These are phyloP conservation scores for Drosophila pruinosa DNA, from an alignment of 1,140 invertebrate genomes.

Conservation along the genomic window DNA sequence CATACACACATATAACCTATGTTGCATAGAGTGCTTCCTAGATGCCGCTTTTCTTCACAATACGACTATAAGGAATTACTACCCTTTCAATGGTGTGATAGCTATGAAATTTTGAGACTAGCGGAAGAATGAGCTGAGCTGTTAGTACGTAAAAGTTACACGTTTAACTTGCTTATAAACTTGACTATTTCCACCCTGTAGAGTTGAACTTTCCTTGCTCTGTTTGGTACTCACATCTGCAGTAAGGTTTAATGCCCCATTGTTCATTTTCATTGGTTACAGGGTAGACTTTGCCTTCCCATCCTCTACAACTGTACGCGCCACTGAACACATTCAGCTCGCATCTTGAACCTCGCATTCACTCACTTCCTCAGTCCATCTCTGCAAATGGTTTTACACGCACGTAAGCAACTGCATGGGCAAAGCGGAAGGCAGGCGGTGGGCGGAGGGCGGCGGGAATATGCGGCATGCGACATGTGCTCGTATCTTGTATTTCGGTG, in stretches of 20 bases:
- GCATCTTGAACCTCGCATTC: slow-evolving; percentile 36
- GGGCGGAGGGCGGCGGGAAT: not conserved
- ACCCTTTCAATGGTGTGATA: not conserved
- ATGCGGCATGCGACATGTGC: slow-evolving; percentile 25
- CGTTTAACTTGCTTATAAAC: not conserved
- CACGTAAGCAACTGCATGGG: slow-evolving; percentile 11
- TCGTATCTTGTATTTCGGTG: slow-evolving; percentile 29
- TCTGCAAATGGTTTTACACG: slow-evolving; percentile 57
- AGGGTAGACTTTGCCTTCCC: not conserved
- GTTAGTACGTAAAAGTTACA: not conserved
- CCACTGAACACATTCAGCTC: slow-evolving; percentile 20
- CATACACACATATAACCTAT: too few relatives aligned
- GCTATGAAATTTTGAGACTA: too few relatives aligned
- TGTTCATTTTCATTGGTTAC: not conserved
- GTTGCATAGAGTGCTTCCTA: too few relatives aligned
- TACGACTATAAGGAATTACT: too few relatives aligned
- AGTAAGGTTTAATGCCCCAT: not conserved
- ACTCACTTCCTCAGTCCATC: not conserved
- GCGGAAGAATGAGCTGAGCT: not conserved
- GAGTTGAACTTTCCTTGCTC: too few relatives aligned
- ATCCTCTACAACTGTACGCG: not conserved
- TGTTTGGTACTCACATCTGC: too few relatives aligned
- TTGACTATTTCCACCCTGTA: too few relatives aligned
- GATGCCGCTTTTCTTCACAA: too few relatives aligned
- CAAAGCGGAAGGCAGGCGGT: not conserved